These are phyloP conservation scores for Botia kubotai DNA, from an alignment of 2,797 vertebrate species.

Conservation along the genomic window DNA sequence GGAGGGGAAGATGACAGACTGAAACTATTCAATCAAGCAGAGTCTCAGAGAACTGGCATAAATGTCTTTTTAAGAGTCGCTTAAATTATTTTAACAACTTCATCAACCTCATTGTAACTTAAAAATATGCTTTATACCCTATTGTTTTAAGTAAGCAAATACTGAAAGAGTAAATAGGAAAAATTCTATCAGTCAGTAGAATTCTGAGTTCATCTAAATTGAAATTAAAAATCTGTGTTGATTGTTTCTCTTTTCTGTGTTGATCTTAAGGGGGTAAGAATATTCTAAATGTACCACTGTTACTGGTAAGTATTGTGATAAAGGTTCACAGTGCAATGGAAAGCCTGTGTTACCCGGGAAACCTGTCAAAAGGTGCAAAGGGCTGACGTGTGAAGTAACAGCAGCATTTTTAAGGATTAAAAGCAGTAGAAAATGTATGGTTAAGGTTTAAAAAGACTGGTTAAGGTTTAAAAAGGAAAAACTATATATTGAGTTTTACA, in stretches of 20 bases:
- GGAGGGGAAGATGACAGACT: slow-evolving; percentile 73
- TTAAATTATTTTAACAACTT: slow-evolving; percentile 77
- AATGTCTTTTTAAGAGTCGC: slow-evolving; percentile 63
- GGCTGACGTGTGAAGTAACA: not conserved
- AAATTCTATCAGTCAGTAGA: slow-evolving; percentile 19
- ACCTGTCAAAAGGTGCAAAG: slow-evolving; percentile 50
- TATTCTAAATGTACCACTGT: not conserved
- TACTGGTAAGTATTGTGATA: not conserved
- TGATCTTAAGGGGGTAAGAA: not conserved
- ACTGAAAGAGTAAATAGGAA: slow-evolving; percentile 7
- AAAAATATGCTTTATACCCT: slow-evolving; percentile 59
- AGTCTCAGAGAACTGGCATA: slow-evolving; percentile 62
- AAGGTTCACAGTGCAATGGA: not conserved
- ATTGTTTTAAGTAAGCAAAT: slow-evolving; percentile 64
- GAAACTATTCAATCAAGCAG: slow-evolving; percentile 75
- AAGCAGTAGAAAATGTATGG: not conserved
- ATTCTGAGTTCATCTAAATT: slow-evolving; percentile 10
- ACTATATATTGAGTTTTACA: not conserved
- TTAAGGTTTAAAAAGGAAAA: not conserved
- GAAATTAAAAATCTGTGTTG: not conserved
- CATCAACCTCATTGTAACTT: slow-evolving; percentile 69
- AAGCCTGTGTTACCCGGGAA: slow-evolving; percentile 55
- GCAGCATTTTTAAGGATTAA: not conserved
- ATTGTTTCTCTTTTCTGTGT: not conserved
- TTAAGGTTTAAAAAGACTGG: not conserved